Conservation (phyloP, 2,888 invertebrate species). For the Eumerus sabulonum region DNA sequence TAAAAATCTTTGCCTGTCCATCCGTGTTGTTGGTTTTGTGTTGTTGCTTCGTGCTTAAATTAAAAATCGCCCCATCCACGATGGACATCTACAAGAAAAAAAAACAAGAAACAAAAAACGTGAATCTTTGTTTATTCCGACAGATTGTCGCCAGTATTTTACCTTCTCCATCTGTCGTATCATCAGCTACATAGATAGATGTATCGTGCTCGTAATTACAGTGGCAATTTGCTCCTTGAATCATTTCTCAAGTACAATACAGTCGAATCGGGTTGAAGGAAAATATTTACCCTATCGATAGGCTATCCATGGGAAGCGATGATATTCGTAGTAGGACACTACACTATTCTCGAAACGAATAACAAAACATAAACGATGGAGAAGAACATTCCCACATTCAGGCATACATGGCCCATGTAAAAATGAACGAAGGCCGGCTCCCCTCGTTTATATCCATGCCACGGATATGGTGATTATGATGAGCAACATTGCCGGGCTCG, state of each 20-base stretch:
- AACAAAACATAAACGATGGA: conserved; percentile 46
- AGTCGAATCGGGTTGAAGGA: conserved; percentile 41
- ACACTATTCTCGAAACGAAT: conserved; percentile 33
- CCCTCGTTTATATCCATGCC: conserved; percentile 6
- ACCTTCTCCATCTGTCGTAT: conserved; percentile 8
- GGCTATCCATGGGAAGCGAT: conserved; percentile 44
- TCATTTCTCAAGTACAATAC: conserved; percentile 11
- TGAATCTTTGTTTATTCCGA: conserved; percentile 60
- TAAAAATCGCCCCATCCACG: conserved; percentile 35
- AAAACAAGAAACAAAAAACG: too few relatives aligned
- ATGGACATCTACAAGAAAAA: conserved; percentile 30
- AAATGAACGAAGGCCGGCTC: neutral
- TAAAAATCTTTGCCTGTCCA: conserved; percentile 62
- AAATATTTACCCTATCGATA: conserved; percentile 61
- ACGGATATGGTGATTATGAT: conserved; percentile 41
- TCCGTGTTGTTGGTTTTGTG: conserved; percentile 54
- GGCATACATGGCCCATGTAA: conserved; percentile 15
- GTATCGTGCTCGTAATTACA: conserved; percentile 44
- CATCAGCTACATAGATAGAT: neutral
- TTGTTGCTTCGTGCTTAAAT: conserved; percentile 58
- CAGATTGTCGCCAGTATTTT: conserved; percentile 29
- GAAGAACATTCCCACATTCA: conserved; percentile 40
- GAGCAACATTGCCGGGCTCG: conserved; percentile 50
- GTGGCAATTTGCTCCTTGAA: conserved; percentile 35
- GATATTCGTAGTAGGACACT: conserved; percentile 39